These are phyloP conservation scores for Chironomus riparius DNA, from an alignment of 2,888 invertebrate genomes.

Conservation along the genomic window DNA sequence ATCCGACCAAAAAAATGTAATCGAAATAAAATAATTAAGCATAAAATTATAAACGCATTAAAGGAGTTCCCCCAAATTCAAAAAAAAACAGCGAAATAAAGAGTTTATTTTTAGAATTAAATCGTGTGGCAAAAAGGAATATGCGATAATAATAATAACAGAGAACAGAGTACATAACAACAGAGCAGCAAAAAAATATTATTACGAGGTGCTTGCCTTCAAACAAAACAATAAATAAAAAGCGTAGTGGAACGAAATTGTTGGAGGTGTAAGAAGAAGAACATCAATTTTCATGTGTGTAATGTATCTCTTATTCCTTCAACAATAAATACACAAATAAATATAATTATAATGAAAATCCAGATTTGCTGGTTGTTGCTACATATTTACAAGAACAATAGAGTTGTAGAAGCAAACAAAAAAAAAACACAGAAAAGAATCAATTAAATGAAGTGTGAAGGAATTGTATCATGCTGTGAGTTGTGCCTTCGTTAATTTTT, in stretches of 20 bases:
- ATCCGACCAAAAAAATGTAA: too few species aligned
- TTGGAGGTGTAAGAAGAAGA: not conserved
- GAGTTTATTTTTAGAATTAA: conserved; percentile 8
- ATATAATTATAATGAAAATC: not conserved
- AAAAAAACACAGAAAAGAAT: not conserved
- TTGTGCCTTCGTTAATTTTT: not conserved
- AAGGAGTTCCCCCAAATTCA: not conserved
- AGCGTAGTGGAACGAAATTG: conserved; percentile 13
- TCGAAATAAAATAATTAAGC: conserved; percentile 1
- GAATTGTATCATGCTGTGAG: conserved; percentile 22
- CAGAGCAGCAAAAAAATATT: not conserved
- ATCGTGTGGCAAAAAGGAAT: conserved; percentile 8
- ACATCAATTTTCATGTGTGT: not conserved
- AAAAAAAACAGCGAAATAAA: not conserved
- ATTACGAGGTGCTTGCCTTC: not conserved
- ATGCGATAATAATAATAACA: conserved; percentile 9
- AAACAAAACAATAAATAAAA: not conserved
- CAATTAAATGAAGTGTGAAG: conserved; percentile 22
- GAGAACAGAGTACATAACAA: not conserved
- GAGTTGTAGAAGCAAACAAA: not conserved
- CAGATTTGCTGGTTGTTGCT: not conserved
- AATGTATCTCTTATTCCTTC: too few species aligned
- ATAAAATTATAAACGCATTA: conserved; percentile 16
- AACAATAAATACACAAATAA: not conserved
- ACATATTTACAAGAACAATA: not conserved